phyloP scores from a whole-genome alignment of 2,797 vertebrate genomes.

The Podarcis lilfordi region DNA sequence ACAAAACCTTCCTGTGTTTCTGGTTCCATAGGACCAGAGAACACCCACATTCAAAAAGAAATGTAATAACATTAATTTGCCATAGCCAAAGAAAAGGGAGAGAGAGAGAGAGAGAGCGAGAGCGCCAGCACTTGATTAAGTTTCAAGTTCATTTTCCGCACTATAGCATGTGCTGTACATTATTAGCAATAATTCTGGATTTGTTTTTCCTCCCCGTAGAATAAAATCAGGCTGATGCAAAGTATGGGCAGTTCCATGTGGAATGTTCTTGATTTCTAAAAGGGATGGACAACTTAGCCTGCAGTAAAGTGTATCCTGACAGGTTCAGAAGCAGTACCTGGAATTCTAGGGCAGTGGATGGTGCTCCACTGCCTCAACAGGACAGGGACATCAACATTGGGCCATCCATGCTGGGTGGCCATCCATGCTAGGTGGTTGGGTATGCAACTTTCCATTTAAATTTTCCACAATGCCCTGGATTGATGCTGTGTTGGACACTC shows the following conservation, averaged over 20 bases:
- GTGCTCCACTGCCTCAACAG: neutral
- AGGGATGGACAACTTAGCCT: neutral
- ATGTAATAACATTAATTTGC: slow-evolving; percentile 6
- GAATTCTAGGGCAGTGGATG: neutral
- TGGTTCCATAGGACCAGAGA: neutral
- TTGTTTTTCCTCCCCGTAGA: neutral
- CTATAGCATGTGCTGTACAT: neutral
- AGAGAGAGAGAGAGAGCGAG: too few species aligned
- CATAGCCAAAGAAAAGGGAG: slow-evolving; percentile 24
- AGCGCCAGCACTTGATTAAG: neutral
- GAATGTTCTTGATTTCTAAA: neutral
- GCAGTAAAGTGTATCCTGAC: neutral
- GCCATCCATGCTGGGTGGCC: too few species aligned
- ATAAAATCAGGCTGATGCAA: neutral
- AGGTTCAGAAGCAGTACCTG: neutral
- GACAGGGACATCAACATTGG: neutral
- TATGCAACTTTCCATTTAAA: neutral
- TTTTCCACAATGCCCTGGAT: neutral
- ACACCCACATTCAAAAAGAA: slow-evolving; percentile 2
- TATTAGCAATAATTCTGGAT: neutral
- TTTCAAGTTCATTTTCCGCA: neutral
- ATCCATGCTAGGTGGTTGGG: too few species aligned
- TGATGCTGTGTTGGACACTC: neutral
- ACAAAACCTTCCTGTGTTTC: neutral
- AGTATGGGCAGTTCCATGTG: slow-evolving; percentile 12